phyloP scores from a whole-genome alignment of 1,140 invertebrate species.

The Drosophila carrolli region DNA sequence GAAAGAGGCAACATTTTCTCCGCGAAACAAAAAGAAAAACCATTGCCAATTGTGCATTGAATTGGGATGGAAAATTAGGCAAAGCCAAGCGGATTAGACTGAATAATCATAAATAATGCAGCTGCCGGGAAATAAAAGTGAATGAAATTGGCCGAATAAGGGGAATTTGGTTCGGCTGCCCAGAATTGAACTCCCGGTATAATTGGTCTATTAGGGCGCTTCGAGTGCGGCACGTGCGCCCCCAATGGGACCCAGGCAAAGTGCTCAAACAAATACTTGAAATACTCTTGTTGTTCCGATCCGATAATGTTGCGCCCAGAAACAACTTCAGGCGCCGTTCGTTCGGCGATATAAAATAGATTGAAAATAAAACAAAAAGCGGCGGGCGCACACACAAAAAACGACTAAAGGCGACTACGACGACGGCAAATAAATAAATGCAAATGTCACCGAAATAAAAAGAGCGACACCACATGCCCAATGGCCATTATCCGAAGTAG shows the following conservation, averaged over 20 bases:
- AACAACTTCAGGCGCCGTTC: constrained; percentile 50
- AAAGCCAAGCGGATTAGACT: constrained; percentile 34
- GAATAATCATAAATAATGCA: constrained; percentile 20
- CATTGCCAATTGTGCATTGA: constrained; percentile 71
- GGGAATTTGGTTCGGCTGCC: too few species aligned
- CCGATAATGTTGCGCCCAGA: constrained; percentile 17
- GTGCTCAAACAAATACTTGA: constrained; percentile 32
- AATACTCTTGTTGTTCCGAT: constrained; percentile 20
- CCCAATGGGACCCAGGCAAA: constrained; percentile 37
- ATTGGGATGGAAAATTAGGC: constrained; percentile 76
- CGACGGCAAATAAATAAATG: constrained; percentile 69
- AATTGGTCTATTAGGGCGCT: constrained; percentile 43
- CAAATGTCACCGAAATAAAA: constrained; percentile 44
- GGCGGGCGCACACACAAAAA: background rate
- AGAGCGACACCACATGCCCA: background rate
- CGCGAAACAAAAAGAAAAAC: background rate
- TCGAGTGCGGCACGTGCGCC: constrained; percentile 52
- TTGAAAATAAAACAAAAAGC: constrained; percentile 43
- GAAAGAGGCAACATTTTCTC: constrained; percentile 19
- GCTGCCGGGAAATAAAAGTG: background rate
- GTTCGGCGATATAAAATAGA: constrained; percentile 67
- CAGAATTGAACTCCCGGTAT: constrained; percentile 16
- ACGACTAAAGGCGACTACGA: background rate
- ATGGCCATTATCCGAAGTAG: constrained; percentile 32
- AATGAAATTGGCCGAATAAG: background rate